Evolutionary conservation across 2,797 vertebrate genomes (phyloP), one percentile per base, ranked within the genome.

Genomic region (Chelmon rostratus): DNA sequence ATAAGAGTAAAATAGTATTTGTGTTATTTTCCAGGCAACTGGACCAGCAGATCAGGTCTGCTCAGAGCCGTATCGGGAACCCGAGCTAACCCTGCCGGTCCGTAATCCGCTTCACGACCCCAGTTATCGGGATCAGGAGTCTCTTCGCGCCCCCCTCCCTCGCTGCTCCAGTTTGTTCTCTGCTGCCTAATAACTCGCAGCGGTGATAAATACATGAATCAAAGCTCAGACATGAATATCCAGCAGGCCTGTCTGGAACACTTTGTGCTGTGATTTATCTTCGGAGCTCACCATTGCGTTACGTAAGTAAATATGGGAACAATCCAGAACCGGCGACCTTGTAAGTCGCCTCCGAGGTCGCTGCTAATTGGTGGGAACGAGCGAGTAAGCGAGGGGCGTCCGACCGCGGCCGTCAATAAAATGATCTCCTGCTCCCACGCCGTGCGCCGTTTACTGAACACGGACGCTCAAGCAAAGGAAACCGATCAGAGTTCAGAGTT

Each of bases 131-230:
- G 25, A 50, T 28, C 15, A 13, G n/a, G 54, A 40, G 1, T 13
- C 40, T 15, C 40, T 13, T 42, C 40, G 1, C 38, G 8, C 46
- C 54, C 35, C 72, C 63, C 52, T 62, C 31, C 35, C 54, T 78
- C 77, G 31, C 33, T 61, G 75, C 64, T 78, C 79, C 77, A 73
- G 21, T 84, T 88, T 76, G 56, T 73, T 78, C 53, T 58, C 67
- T 33, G 76, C 79, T 62, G 58, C 62, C 70, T 79, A 84, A 91
- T 88, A 89, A 89, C 79, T 90, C 85, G 69, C 38, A 5, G 54
- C 76, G 76, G 74, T 88, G 89, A 79, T 85, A 89, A 87, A 94
- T 92, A 83, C 90, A 84, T 81, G 83, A 93, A 92, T 91, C 86
- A 87, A 74, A 88, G 73, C 87, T 76, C 78, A 76, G 88, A 79